Evolutionary conservation across 2,888 invertebrate species (phyloP).

Genomic region (Bruchidius siliquastri): DNA sequence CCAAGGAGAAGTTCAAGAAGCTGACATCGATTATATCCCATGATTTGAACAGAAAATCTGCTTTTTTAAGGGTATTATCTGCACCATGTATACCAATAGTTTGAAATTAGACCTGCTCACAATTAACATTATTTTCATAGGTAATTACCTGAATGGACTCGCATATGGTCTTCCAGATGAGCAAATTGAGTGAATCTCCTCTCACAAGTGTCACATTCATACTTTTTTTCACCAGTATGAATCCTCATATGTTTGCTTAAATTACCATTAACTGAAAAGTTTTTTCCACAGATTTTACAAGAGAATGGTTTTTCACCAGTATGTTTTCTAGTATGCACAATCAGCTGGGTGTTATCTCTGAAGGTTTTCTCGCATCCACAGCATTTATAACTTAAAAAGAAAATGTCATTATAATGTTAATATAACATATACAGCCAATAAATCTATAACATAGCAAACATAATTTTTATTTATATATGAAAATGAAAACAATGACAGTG

Average conservation of each 20-base stretch:
- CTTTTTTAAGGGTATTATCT: too few relatives aligned
- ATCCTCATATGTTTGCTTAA: constrained; percentile 40
- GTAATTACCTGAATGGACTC: constrained; percentile 35
- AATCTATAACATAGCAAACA: too few relatives aligned
- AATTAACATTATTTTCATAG: constrained; percentile 1
- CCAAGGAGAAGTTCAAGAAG: too few relatives aligned
- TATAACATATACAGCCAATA: constrained; percentile 9
- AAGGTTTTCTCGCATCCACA: constrained; percentile 39
- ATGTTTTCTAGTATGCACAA: constrained; percentile 38
- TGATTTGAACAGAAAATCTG: too few relatives aligned
- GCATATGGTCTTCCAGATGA: constrained; percentile 40
- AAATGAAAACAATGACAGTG: too few relatives aligned
- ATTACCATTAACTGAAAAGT: constrained; percentile 42
- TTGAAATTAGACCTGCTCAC: too few relatives aligned
- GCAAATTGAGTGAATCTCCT: constrained; percentile 41
- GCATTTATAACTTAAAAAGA: constrained; percentile 29
- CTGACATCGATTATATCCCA: too few relatives aligned
- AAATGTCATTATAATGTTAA: constrained; percentile 14
- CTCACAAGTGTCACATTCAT: constrained; percentile 38
- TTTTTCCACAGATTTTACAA: constrained; percentile 36
- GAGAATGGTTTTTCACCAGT: constrained; percentile 42
- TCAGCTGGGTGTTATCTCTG: constrained; percentile 39
- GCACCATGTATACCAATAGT: too few relatives aligned
- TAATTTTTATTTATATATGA: too few relatives aligned
- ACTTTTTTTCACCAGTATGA: constrained; percentile 38